Conservation (phyloP, 2,888 invertebrate species). For the Agonopterix subpropinquella region DNA sequence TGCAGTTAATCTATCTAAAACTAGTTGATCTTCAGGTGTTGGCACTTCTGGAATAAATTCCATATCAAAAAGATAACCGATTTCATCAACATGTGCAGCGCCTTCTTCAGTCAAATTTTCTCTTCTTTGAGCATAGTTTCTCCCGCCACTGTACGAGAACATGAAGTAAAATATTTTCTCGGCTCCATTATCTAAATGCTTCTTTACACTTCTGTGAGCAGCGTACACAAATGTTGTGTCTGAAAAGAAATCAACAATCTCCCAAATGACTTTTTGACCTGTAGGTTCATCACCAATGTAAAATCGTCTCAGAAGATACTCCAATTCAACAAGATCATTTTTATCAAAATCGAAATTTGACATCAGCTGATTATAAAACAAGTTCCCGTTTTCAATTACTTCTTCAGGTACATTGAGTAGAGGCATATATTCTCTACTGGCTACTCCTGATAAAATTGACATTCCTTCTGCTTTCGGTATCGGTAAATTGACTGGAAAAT, state of each 20-base stretch:
- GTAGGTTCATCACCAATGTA: conserved; percentile 5
- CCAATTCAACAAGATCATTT: conserved; percentile 13
- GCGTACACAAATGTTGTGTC: conserved; percentile 4
- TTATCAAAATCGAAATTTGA: conserved; percentile 18
- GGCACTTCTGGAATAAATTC: conserved; percentile 7
- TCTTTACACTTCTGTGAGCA: conserved; percentile 17
- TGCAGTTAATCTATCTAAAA: conserved; percentile 41
- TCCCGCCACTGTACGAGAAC: conserved; percentile 19
- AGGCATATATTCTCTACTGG: conserved; percentile 24
- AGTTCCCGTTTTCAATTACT: not conserved
- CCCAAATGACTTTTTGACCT: not conserved
- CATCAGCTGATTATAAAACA: not conserved
- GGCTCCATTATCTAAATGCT: conserved; percentile 25
- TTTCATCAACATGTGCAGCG: conserved; percentile 38
- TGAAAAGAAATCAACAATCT: not conserved
- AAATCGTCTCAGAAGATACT: not conserved
- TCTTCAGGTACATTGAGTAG: conserved; percentile 1
- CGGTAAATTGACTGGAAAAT: conserved; percentile 27
- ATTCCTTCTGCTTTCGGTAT: conserved; percentile 29
- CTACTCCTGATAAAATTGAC: conserved; percentile 42
- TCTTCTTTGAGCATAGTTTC: conserved; percentile 20
- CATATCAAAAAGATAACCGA: conserved; percentile 38
- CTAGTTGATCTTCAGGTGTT: conserved; percentile 28
- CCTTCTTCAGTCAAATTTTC: conserved; percentile 19
- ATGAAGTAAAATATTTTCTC: conserved; percentile 5